These are phyloP conservation scores for Campoletis sonorensis DNA, from an alignment of 1,140 invertebrate genomes.

Conservation along the genomic window DNA sequence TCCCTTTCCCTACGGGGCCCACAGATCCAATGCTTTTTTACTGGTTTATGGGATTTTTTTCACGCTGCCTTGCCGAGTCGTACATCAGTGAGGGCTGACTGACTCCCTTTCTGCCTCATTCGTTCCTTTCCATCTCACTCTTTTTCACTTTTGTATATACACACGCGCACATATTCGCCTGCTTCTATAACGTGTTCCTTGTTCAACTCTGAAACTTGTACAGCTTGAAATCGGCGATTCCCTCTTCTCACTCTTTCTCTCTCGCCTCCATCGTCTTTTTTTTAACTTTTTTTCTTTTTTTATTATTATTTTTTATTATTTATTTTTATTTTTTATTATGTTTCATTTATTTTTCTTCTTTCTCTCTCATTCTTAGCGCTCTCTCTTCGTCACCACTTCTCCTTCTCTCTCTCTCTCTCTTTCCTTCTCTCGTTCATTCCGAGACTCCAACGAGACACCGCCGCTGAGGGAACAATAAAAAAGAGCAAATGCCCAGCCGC, in stretches of 20 bases:
- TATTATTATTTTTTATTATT: too few species aligned
- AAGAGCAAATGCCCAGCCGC: conserved; percentile 68
- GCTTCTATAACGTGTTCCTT: not conserved
- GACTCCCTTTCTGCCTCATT: conserved; percentile 47
- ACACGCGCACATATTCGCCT: conserved; percentile 43
- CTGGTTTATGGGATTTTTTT: conserved; percentile 77
- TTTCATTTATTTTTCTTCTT: conserved; percentile 42
- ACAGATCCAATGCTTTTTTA: conserved; percentile 73
- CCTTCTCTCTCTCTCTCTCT: conserved; percentile 28
- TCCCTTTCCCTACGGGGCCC: conserved; percentile 57
- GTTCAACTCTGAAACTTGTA: conserved; percentile 48
- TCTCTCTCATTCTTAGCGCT: not conserved
- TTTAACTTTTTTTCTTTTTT: too few species aligned
- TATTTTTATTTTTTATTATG: conserved; percentile 47
- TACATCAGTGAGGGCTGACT: conserved; percentile 73
- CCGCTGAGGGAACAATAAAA: conserved; percentile 59
- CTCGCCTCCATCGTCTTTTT: conserved; percentile 50
- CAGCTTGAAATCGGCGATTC: conserved; percentile 49
- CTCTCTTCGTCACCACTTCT: conserved; percentile 15
- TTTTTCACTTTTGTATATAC: conserved; percentile 46
- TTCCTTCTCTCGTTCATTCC: conserved; percentile 47
- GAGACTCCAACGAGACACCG: conserved; percentile 28
- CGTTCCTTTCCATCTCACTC: conserved; percentile 27
- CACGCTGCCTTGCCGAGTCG: conserved; percentile 72
- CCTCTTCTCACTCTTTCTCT: conserved; percentile 44